Conservation (phyloP, 2,797 vertebrate genomes). For the Nasua narica region DNA sequence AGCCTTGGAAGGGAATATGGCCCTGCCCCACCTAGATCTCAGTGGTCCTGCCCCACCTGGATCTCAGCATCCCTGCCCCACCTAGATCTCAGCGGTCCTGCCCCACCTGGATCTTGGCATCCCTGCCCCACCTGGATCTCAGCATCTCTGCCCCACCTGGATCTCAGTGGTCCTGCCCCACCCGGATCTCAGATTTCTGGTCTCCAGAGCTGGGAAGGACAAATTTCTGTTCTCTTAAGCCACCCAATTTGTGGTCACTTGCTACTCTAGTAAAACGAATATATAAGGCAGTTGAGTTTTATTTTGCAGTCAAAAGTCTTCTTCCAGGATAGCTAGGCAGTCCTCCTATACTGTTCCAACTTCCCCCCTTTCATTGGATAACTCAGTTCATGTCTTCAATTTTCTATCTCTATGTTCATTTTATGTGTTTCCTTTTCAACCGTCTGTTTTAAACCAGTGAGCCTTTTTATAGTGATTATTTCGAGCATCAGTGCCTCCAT, state of each 20-base stretch:
- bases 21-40: not conserved
- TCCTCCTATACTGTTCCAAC: not conserved
- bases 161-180: not conserved
- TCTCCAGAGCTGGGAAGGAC: not conserved
- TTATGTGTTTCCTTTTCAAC: not conserved
- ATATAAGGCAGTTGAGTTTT: not conserved
- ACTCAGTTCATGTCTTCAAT: not conserved
- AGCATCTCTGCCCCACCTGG: not conserved
- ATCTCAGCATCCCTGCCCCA: too few species aligned
- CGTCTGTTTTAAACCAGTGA: not conserved
- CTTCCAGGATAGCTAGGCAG: not conserved
- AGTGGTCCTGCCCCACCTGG: too few species aligned
- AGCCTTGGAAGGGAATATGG: not conserved
- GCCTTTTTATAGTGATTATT: not conserved
- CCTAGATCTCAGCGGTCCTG: too few species aligned
- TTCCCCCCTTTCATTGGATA: not conserved
- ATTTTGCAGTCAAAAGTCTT: not conserved
- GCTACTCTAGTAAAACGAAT: not conserved
- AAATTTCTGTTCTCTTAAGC: not conserved
- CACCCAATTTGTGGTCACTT: not conserved
- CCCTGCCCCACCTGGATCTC: too few species aligned
- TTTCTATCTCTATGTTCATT: not conserved
- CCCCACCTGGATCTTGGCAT: too few species aligned
- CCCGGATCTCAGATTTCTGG: not conserved
- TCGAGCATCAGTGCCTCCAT: not conserved